phyloP scores from a whole-genome alignment of 2,797 vertebrate genomes.

The Emydoidea blandingii region DNA sequence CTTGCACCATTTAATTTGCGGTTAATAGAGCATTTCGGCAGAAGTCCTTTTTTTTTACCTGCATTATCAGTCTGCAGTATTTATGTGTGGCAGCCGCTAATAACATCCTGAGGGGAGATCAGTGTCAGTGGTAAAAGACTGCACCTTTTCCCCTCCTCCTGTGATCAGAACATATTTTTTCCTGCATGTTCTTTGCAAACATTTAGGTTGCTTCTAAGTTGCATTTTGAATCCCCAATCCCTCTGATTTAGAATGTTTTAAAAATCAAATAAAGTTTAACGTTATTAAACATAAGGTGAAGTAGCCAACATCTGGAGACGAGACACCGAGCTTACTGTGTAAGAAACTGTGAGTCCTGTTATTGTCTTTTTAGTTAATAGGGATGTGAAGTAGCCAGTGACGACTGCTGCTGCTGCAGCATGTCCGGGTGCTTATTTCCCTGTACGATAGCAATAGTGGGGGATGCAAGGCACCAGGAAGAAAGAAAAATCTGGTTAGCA shows the following conservation, averaged over 20 bases:
- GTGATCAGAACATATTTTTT: slow-evolving; percentile 1
- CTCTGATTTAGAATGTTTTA: slow-evolving; percentile 57
- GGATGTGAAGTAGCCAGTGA: slow-evolving; percentile 78
- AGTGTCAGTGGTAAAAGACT: slow-evolving; percentile 65
- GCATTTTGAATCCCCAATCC: slow-evolving; percentile 54
- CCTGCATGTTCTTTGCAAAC: slow-evolving; percentile 48
- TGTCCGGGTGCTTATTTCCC: slow-evolving; percentile 77
- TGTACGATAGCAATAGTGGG: slow-evolving; percentile 63
- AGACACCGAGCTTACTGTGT: slow-evolving; percentile 61
- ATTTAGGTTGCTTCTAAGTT: slow-evolving; percentile 71
- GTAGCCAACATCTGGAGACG: slow-evolving; percentile 72
- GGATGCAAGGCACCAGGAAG: slow-evolving; percentile 61
- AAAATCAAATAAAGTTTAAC: slow-evolving; percentile 77
- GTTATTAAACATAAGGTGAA: slow-evolving; percentile 61
- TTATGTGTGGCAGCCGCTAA: slow-evolving; percentile 77
- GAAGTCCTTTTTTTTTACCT: slow-evolving; percentile 60
- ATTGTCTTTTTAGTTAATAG: slow-evolving; percentile 73
- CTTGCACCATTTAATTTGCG: slow-evolving; percentile 61
- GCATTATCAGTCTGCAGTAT: slow-evolving; percentile 78
- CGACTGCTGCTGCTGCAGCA: slow-evolving; percentile 77
- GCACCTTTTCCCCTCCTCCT: slow-evolving; percentile 23
- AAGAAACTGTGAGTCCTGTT: slow-evolving; percentile 76
- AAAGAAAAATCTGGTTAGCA: slow-evolving; percentile 56
- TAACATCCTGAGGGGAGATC: slow-evolving; percentile 68
- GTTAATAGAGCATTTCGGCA: slow-evolving; percentile 70